Percentiles rank a stretch among this genome's conserved stretches.
phyloP scores from a whole-genome alignment of 2,888 invertebrate genomes.

The Synergus itoensis region DNA sequence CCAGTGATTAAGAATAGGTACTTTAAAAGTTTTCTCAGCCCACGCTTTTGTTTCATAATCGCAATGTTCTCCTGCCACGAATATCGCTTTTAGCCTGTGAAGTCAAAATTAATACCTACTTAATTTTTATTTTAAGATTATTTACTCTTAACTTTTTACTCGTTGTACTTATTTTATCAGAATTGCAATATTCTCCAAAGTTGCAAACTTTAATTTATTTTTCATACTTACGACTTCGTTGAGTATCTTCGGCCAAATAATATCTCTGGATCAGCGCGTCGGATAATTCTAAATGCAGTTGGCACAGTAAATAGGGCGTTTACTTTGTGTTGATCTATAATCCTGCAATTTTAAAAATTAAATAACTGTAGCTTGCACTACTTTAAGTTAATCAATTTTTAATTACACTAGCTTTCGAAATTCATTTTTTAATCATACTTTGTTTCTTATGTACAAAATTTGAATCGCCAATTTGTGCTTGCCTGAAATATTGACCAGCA shows the following conservation, averaged over 20 bases:
- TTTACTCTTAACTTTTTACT: neutral
- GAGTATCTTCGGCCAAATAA: slow-evolving; percentile 85
- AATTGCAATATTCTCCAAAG: slow-evolving; percentile 5
- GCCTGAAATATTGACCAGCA: slow-evolving; percentile 93
- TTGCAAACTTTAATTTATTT: neutral
- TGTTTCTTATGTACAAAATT: neutral
- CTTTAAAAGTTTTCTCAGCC: slow-evolving; percentile 85
- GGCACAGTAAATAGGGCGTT: slow-evolving; percentile 94
- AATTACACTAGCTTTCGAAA: neutral
- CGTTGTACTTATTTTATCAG: neutral
- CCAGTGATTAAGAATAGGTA: slow-evolving; percentile 94
- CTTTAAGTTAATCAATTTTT: too few relatives aligned
- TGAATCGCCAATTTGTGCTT: neutral
- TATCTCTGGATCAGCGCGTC: slow-evolving; percentile 88
- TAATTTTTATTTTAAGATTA: slow-evolving; percentile 1
- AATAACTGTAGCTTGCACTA: neutral
- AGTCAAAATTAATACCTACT: neutral
- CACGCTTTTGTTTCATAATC: slow-evolving; percentile 93
- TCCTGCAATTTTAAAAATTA: slow-evolving; percentile 79
- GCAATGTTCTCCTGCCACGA: slow-evolving; percentile 95
- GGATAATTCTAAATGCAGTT: slow-evolving; percentile 92
- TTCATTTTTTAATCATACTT: neutral
- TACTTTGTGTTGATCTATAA: slow-evolving; percentile 92
- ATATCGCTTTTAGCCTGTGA: slow-evolving; percentile 82
- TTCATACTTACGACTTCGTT: slow-evolving; percentile 80